Base-by-base conservation (phyloP, 2,888 invertebrate genomes). In the Cheilosia soror region DNA sequence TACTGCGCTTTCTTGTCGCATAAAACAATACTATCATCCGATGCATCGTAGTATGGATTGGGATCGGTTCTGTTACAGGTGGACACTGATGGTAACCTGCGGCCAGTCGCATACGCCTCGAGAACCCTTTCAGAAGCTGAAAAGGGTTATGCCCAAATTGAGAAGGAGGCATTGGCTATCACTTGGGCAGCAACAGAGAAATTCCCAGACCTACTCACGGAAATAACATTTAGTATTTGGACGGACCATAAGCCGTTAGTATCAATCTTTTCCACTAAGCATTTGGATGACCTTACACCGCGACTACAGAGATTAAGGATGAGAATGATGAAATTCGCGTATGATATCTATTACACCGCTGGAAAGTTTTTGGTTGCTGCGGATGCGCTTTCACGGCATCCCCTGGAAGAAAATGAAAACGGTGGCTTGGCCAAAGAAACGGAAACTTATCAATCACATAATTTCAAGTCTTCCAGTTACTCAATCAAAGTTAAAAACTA, bases 181-280 rank as follows among this genome's bases (percentile, higher is more conserved):
- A 76, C 79, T 13, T 88, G 71, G 82, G 88, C 69, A 33, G 51
- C 71, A 25, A 84, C 83, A 68, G 58, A 85, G 51, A 87, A 82
- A 62, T 87, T 85, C 55, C 69, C 62, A 42, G 87, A 88, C 31
- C 79, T 76, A 20, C 73, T 88, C 5, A 86, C 69, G 57, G 87
- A 87, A 20, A 87, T 82, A 53, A 58, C 71, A 15, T 80, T 84
- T 57, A 29, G 60, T 15, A 73, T 88, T 29, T 88, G 87, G 53
- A 75, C 87, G 1, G 87, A 88, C 49, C 88, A 88, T 60, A 87
- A 87, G 31, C 85, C 87, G 4, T 62, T 87, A 7, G 60, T 71
- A 71, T 81, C 65, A 25, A 81, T 57, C 69, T 88, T 60, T 76
- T 84, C 37, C 68, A 40, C 33, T 40, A 58, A 58, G 33, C n/a